A percentile compares a stretch with the other conserved stretches of the same genome.
Conservation (phyloP, 1,140 invertebrate species). For the Muscidifurax raptorellus region DNA sequence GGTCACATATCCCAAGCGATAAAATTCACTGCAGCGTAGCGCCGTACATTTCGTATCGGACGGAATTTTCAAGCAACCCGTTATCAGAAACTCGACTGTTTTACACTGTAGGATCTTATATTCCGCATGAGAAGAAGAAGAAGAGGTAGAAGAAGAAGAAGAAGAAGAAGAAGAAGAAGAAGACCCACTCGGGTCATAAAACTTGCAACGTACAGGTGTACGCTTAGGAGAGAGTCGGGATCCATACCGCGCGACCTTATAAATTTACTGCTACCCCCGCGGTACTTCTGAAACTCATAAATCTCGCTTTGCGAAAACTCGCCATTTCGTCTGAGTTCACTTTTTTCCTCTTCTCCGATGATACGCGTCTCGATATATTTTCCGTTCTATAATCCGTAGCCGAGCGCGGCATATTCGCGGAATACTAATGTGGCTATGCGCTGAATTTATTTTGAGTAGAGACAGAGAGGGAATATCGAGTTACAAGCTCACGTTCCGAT, state of each 20-base stretch:
- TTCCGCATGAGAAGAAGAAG: too few species aligned
- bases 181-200: neutral
- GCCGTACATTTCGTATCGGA: neutral
- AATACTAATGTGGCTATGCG: slow-evolving; percentile 8
- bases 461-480: too few species aligned
- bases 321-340: neutral
- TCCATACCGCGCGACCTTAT: neutral
- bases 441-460: neutral
- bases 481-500: neutral
- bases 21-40: neutral
- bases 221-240: neutral
- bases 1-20: neutral
- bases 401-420: neutral
- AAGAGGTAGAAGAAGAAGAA: neutral
- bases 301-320: neutral
- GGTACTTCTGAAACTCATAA: neutral
- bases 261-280: neutral
- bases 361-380: neutral
- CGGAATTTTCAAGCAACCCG: slow-evolving; percentile 6
- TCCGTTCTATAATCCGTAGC: neutral
- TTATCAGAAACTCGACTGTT: neutral
- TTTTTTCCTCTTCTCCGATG: neutral
- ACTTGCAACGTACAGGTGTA: neutral
- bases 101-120: neutral
- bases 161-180: neutral